These are phyloP conservation scores for Orthosia gracilis DNA, from an alignment of 2,888 invertebrate species.

Conservation along the genomic window DNA sequence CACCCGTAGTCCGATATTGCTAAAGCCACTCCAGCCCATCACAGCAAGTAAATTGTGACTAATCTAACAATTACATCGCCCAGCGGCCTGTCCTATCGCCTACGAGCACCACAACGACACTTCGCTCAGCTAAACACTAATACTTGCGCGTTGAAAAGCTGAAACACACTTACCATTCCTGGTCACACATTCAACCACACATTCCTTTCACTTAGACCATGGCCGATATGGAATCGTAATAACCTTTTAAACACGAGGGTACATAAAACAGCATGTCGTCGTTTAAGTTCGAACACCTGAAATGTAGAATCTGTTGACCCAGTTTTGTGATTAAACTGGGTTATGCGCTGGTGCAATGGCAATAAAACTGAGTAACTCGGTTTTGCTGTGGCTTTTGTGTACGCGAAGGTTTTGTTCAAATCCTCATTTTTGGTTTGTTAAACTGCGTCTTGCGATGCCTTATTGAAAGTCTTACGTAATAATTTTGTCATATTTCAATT, in stretches of 20 bases:
- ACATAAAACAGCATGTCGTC: not conserved
- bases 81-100: slow-evolving; percentile 33
- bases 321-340: no score
- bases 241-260: slow-evolving; percentile 13
- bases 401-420: no score
- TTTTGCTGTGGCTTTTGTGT: no score
- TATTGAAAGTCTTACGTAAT: no score
- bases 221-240: slow-evolving; percentile 10
- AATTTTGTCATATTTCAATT: no score
- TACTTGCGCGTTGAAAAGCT: slow-evolving; percentile 29
- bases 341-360: no score
- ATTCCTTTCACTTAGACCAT: slow-evolving; percentile 23
- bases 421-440: no score
- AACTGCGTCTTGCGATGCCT: no score
- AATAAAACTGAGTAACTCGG: no score
- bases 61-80: slow-evolving; percentile 11
- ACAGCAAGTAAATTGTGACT: slow-evolving; percentile 24
- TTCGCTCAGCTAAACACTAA: slow-evolving; percentile 14
- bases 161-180: slow-evolving; percentile 15
- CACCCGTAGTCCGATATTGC: slow-evolving; percentile 35
- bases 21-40: slow-evolving; percentile 37
- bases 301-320: no score
- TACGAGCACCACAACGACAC: slow-evolving; percentile 56
- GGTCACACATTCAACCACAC: slow-evolving; percentile 23
- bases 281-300: no score